Evolutionary conservation across 2,888 invertebrate species (phyloP), one percentile per base, ranked within the genome.

Genomic region (Leucophora obtusa): DNA sequence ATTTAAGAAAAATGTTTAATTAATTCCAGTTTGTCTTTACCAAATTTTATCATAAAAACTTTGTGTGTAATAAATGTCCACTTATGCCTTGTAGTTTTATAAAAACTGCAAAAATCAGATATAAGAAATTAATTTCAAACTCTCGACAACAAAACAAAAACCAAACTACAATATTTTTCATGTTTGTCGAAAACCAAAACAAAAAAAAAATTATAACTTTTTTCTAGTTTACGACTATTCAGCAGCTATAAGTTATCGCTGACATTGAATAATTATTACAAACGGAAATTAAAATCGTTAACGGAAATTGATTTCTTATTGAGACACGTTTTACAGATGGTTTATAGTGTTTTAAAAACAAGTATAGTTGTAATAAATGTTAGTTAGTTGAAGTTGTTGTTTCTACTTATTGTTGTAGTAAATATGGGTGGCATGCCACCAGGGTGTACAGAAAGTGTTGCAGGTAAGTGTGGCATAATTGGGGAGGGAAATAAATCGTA

Each of bases 281-380:
- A 87, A 87, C 88, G 89, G 89, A 89, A 89, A 89, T 89, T 88
- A 87, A 87, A 87, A 87, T 86, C 86, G 86, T 83, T 83, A 85
- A 83, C 84, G 89, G 89, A 89, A 89, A 89, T 89, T 89, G 89
- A 88, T 88, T 89, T 88, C 85, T 82, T 82, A 82, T 82, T 76
- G 84, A 83, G 83, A 75, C 70, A 73, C 80, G 69, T 80, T 73
- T 69, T 53, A 50, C 80, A 69, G 68, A 60, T 66, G 63, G 28
- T 73, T 28, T 69, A 76, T 66, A 24, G 63, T 72, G 58, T 77
- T 72, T 47, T n/a, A 77, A 77, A 24, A 72, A 68, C 71, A 66
- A 38, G 71, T 77, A 28, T 6, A 6, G 6, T 28, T 28, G 28
- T 28, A 28, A 28, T 28, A 77, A 77, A 71, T 60, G 60, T 54